These are phyloP conservation scores for Rugalucina vietnamica DNA, from an alignment of 2,888 invertebrate species.

Conservation along the genomic window DNA sequence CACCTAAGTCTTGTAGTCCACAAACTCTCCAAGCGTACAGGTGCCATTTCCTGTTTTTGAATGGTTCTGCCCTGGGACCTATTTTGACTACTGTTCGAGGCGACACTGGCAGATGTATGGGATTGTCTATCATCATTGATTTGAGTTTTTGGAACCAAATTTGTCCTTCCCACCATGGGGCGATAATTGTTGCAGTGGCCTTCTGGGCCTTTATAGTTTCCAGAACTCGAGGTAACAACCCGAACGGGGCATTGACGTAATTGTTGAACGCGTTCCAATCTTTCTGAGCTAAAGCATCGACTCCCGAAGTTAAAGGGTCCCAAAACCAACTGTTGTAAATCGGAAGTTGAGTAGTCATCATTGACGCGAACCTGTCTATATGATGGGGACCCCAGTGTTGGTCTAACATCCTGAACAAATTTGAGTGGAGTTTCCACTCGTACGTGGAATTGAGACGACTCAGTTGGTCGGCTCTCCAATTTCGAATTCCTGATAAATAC, in stretches of 20 bases:
- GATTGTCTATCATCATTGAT: background rate
- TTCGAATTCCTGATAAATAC: background rate
- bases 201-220: background rate
- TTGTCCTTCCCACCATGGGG: background rate
- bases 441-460: background rate
- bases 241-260: conserved; percentile 11
- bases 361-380: background rate
- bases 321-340: background rate
- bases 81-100: background rate
- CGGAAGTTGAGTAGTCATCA: background rate
- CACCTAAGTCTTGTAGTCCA: background rate
- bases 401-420: background rate
- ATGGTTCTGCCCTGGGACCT: background rate
- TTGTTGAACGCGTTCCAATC: background rate
- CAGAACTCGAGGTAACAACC: conserved; percentile 2
- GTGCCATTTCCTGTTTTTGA: background rate
- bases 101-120: background rate
- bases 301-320: background rate
- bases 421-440: conserved; percentile 11
- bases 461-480: background rate
- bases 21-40: background rate
- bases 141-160: background rate
- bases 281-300: background rate
- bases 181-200: background rate
- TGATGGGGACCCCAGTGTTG: background rate